Evolutionary conservation across 2,797 vertebrate genomes (phyloP), one percentile per base, ranked within the genome.

Genomic region (Chaenodraco wilsoni): DNA sequence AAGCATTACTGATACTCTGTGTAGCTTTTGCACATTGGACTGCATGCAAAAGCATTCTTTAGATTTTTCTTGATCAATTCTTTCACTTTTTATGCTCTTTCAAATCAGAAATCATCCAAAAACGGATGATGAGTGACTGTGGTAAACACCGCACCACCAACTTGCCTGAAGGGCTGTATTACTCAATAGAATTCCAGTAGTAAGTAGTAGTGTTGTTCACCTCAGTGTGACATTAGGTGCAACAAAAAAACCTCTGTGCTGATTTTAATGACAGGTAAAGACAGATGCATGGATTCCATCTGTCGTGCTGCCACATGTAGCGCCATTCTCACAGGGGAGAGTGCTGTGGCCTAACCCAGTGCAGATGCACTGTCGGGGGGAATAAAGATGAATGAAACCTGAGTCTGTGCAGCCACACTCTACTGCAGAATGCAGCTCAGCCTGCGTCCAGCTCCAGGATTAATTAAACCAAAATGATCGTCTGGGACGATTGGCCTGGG

Each of bases 401-500:
- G 88, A 90, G 60, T 58, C 73, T 69, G 72, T 27, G 12, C 85
- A 89, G 88, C 72, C 83, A 65, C 73, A 69, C 78, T 69, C 64
- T 43, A 54, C 70, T 50, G 69, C 72, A 79, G 74, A 69, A 31
- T 14, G 27, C 56, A 44, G 23, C 54, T 52, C 33, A 44, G 56
- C n/a, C 71, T 7, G 52, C 57, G 64, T 67, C 64, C 63, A 68
- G 69, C 61, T 77, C 71, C 48, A 80, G 65, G 76, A 83, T 87
- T 89, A 87, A 89, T 91, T 88, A 88, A 89, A 85, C 70, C 79
- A 43, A 78, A 85, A 87, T 46, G 74, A 82, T 69, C 74, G 66
- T 73, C 72, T 59, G 46, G 43, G 76, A 74, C 19, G 41, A 64
- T 33, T 16, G 65, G 45, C 46, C 21, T n/a, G 61, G 74, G 5